phyloP scores from a whole-genome alignment of 2,113 vertebrate genomes.

The Boulengeromyrus knoepffleri region DNA sequence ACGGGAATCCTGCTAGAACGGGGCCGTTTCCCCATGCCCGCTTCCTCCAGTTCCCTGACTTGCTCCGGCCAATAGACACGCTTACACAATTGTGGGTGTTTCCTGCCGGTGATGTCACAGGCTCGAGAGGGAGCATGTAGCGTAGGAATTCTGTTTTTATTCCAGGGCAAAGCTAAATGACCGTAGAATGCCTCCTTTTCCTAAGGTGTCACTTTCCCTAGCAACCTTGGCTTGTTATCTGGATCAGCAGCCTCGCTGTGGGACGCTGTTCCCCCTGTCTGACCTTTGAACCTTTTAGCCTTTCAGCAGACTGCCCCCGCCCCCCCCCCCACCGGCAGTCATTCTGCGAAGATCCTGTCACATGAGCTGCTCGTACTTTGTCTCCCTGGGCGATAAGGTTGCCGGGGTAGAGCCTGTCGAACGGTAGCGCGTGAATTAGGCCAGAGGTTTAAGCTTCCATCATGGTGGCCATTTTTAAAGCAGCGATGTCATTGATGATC shows the following conservation, averaged over 20 bases:
- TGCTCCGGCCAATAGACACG: neutral
- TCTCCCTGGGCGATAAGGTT: neutral
- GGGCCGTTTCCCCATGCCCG: no score
- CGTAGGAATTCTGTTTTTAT: neutral
- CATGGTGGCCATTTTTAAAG: neutral
- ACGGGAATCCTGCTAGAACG: neutral
- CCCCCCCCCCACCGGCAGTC: no score
- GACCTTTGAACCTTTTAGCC: neutral
- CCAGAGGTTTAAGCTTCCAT: neutral
- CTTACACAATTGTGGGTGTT: neutral
- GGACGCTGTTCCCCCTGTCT: neutral
- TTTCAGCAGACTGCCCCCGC: neutral
- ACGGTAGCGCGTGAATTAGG: neutral
- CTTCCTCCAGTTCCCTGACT: no score
- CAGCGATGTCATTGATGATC: neutral
- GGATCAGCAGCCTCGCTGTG: neutral
- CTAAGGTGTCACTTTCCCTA: neutral
- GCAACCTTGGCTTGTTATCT: neutral
- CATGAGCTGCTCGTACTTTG: neutral
- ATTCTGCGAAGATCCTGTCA: neutral
- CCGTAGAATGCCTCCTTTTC: neutral
- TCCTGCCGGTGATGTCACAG: neutral
- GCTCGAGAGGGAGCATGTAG: neutral
- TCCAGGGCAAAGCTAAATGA: neutral
- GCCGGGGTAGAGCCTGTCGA: neutral